Conservation (phyloP, 2,113 vertebrate species). For the Syrrhaptes paradoxus region DNA sequence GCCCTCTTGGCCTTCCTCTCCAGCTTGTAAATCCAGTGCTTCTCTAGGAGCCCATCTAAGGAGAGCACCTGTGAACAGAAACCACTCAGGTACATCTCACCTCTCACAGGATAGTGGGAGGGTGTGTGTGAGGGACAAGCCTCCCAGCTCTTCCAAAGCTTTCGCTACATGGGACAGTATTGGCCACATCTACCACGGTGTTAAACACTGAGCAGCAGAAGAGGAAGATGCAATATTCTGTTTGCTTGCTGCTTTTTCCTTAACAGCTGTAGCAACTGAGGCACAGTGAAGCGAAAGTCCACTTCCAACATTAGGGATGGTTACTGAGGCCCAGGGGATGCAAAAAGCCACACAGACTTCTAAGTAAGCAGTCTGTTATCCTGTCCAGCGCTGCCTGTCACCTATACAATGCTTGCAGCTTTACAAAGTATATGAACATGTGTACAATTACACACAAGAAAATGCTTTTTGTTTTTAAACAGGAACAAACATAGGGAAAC, state of each 20-base stretch:
- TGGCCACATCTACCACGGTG: rapidly evolving
- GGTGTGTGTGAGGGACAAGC: too few species aligned
- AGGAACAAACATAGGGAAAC: background rate
- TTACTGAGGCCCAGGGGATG: background rate
- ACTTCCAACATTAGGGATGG: background rate
- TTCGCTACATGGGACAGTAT: background rate
- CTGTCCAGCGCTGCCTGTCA: background rate
- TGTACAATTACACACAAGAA: background rate
- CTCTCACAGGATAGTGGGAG: background rate
- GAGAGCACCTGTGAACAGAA: background rate
- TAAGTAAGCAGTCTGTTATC: background rate
- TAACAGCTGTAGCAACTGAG: background rate
- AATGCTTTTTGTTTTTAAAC: background rate
- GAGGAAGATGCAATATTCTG: background rate
- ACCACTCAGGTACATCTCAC: background rate
- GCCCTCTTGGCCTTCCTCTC: background rate
- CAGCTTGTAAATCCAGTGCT: background rate
- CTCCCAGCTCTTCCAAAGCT: background rate
- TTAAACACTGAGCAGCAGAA: background rate
- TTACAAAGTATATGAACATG: rapidly evolving
- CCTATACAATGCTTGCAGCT: rapidly evolving
- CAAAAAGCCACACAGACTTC: background rate
- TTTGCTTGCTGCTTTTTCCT: background rate
- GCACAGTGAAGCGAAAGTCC: background rate
- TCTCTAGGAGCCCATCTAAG: background rate